Percentiles rank a stretch among this genome's conserved stretches.
Conservation (phyloP, 2,888 invertebrate genomes). For the Thumatha senex region DNA sequence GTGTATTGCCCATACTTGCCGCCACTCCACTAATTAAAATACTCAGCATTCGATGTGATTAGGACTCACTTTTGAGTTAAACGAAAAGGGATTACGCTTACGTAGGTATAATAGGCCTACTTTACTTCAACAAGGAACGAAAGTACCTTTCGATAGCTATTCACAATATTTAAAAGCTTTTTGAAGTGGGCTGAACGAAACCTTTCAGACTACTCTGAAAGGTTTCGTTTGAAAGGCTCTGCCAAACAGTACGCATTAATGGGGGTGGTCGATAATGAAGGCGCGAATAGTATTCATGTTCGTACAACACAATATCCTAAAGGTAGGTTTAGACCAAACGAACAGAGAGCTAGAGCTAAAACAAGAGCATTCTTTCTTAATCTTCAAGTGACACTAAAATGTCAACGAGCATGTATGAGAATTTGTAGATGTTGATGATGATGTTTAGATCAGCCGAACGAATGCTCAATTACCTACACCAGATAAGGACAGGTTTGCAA, state of each 20-base stretch:
- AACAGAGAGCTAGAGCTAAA: too few species aligned
- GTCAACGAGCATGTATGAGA: too few species aligned
- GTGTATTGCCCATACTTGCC: too few species aligned
- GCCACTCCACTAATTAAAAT: too few species aligned
- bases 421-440: too few species aligned
- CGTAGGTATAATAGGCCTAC: not conserved
- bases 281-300: not conserved
- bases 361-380: too few species aligned
- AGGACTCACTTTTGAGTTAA: not conserved
- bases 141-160: not conserved
- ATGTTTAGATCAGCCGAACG: too few species aligned
- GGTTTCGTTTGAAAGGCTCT: not conserved
- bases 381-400: too few species aligned
- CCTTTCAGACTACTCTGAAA: too few species aligned
- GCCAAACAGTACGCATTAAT: not conserved
- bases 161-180: not conserved
- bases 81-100: not conserved
- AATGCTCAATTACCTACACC: too few species aligned
- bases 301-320: not conserved
- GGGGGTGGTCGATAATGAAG: not conserved
- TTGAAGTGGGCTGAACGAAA: not conserved
- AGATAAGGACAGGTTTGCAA: too few species aligned
- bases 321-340: too few species aligned
- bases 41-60: not conserved
- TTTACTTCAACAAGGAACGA: not conserved